Conservation (phyloP, 2,113 vertebrate species). For the Serinus canaria region DNA sequence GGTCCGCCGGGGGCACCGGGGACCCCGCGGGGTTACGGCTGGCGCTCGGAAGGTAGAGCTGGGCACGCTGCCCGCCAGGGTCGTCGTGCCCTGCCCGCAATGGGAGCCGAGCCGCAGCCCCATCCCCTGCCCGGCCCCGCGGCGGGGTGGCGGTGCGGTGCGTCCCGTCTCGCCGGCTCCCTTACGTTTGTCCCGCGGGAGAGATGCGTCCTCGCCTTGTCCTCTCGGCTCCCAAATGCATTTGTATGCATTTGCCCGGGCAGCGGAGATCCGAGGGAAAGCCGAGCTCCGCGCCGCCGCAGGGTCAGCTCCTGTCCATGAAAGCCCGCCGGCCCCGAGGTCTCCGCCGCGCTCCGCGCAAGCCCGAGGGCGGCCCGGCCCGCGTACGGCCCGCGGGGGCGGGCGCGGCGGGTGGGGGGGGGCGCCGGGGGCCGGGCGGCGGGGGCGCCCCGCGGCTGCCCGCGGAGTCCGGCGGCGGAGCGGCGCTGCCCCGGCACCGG, state of each 20-base stretch:
- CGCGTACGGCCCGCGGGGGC: background rate
- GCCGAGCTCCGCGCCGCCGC: conserved; percentile 60
- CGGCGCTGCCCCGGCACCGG: too few relatives aligned
- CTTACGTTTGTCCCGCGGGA: conserved; percentile 86
- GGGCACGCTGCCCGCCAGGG: background rate
- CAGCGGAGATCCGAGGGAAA: conserved; percentile 89
- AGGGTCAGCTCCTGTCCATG: conserved; percentile 69
- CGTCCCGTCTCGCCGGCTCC: background rate
- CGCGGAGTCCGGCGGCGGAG: too few relatives aligned
- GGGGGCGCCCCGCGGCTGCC: too few relatives aligned
- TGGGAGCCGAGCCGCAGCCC: background rate
- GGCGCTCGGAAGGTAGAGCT: background rate
- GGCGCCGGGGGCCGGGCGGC: too few relatives aligned
- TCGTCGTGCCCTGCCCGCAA: background rate
- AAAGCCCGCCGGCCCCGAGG: background rate
- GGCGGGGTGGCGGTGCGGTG: background rate
- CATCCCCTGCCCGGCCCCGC: background rate
- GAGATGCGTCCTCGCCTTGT: conserved; percentile 94
- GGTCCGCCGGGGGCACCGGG: background rate
- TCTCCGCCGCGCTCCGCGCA: background rate
- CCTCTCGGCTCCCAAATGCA: conserved; percentile 98
- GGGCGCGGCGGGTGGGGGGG: too few relatives aligned
- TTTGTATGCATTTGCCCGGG: conserved; percentile 99
- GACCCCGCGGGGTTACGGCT: background rate
- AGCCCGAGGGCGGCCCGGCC: background rate